These are phyloP conservation scores for Rhincodon typus DNA, from an alignment of 2,797 vertebrate species.

Conservation along the genomic window DNA sequence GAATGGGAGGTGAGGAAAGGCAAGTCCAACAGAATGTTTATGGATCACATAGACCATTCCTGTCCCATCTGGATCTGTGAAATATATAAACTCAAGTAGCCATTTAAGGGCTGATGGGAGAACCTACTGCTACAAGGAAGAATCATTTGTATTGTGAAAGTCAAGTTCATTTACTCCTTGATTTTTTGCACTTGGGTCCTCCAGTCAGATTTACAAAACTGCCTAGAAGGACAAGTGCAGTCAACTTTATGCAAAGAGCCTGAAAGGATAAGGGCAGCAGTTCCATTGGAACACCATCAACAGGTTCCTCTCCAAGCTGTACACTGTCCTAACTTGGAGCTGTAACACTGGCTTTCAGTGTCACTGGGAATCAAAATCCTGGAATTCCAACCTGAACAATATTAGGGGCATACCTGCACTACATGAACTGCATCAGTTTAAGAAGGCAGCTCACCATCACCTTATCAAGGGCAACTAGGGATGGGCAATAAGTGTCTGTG, in stretches of 20 bases:
- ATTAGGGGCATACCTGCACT: background rate
- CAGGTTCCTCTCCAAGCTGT: too few relatives aligned
- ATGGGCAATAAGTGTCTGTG: background rate
- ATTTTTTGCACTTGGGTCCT: background rate
- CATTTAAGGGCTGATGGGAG: background rate
- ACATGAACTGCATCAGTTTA: background rate
- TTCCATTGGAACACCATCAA: background rate
- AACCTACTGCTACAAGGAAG: background rate
- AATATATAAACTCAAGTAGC: background rate
- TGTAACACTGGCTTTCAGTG: background rate
- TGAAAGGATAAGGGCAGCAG: background rate
- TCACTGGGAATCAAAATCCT: background rate
- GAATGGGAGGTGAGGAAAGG: background rate
- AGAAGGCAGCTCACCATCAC: background rate
- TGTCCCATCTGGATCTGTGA: background rate
- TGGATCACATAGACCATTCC: background rate
- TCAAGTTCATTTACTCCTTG: background rate
- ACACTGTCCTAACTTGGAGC: background rate
- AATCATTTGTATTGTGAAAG: background rate
- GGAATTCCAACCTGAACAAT: background rate
- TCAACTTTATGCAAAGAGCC: too few relatives aligned
- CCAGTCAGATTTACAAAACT: background rate
- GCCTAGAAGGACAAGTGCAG: background rate
- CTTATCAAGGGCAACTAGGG: background rate
- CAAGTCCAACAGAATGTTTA: background rate